Conservation (phyloP, 1,140 invertebrate genomes). For the Pristionchus pacificus region DNA sequence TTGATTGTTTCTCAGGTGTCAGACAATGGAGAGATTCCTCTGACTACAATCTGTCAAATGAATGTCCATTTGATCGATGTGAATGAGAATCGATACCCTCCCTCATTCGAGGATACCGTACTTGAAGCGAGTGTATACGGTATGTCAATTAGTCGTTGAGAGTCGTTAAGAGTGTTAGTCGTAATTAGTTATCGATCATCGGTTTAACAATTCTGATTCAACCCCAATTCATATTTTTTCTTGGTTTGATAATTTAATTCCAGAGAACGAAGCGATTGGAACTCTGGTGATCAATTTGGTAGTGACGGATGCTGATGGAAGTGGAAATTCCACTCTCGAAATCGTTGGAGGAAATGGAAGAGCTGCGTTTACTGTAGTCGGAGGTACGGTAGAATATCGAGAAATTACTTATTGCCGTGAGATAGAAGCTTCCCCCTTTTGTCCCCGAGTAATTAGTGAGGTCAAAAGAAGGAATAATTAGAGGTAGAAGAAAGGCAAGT, state of each 20-base stretch:
- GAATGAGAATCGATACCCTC: constrained; percentile 80
- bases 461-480: background rate
- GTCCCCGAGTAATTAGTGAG: background rate
- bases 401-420: too few species aligned
- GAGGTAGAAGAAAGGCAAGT: constrained; percentile 8
- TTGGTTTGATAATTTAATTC: constrained; percentile 35
- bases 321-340: background rate
- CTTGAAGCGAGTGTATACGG: constrained; percentile 63
- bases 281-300: constrained; percentile 72
- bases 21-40: constrained; percentile 55
- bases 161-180: too few species aligned
- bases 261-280: constrained; percentile 72
- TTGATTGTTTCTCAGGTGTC: too few species aligned
- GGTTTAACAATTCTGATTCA: too few species aligned
- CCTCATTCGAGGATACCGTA: constrained; percentile 78
- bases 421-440: too few species aligned
- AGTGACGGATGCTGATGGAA: constrained; percentile 70
- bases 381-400: too few species aligned
- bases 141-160: background rate
- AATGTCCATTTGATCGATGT: constrained; percentile 82
- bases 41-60: constrained; percentile 57
- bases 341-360: constrained; percentile 82
- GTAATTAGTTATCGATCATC: too few species aligned
- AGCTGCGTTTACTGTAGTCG: constrained; percentile 82
- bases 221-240: background rate